These are phyloP conservation scores for Muntiacus muntjak DNA, from an alignment of 2,113 vertebrate species.

Conservation along the genomic window DNA sequence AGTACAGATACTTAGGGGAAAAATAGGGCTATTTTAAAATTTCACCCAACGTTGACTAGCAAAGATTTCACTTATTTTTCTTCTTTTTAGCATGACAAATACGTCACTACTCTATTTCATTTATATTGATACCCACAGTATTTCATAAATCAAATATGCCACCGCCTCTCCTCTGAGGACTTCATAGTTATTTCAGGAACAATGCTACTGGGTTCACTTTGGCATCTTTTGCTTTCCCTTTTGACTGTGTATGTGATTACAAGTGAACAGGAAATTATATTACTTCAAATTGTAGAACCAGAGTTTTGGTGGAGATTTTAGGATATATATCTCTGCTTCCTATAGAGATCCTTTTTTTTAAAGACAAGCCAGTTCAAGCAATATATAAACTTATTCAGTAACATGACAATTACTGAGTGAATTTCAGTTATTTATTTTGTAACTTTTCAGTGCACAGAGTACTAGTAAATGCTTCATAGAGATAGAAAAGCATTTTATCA, in stretches of 20 bases:
- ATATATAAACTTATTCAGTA: background rate
- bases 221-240: slow-evolving; percentile 17
- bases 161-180: background rate
- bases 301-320: background rate
- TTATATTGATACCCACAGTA: background rate
- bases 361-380: background rate
- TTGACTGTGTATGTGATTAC: background rate
- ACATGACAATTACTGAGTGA: background rate
- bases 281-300: background rate
- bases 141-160: background rate
- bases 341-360: background rate
- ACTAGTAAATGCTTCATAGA: background rate
- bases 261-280: background rate
- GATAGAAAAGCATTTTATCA: background rate
- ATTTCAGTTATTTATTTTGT: background rate
- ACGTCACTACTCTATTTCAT: background rate
- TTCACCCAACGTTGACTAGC: background rate
- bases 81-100: background rate
- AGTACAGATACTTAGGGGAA: background rate
- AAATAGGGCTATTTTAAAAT: background rate
- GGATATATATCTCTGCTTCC: background rate
- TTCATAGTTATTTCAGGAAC: background rate
- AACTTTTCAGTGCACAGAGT: background rate
- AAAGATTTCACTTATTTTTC: background rate
- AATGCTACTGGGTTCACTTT: background rate